Evolutionary conservation across 1,140 invertebrate genomes (phyloP), one percentile per base, ranked within the genome.

Genomic region (Danaus melanippus): DNA sequence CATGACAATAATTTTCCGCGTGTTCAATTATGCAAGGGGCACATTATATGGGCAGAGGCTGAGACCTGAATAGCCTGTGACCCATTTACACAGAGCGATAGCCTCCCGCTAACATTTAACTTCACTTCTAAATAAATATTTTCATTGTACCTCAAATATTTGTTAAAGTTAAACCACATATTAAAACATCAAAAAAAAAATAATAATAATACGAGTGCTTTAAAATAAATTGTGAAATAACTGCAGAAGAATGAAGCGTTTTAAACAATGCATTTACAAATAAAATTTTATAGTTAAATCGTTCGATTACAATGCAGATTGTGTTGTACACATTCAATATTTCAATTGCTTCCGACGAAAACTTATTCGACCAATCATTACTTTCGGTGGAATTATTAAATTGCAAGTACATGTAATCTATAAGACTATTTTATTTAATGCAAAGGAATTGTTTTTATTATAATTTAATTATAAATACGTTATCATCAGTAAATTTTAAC

Each of bases 1-100:
- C 65, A 74, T 76, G 79, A 83, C 79, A 82, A 82, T 82, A 81
- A 83, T 81, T 81, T 77, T 66, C 76, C 72, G 68, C 74, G 70
- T 76, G 75, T 79, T 83, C 75, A 85, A 83, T 85, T 82, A 84
- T 82, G 79, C 76, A 77, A 76, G 71, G 67, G 69, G 71, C 69
- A 80, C 71, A 78, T 69, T 72, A 69, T 73, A 69, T 67, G 69
- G 78, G 74, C 65, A 61, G 67, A 67, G 63, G 66, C 57, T 58
- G 70, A 63, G 68, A 70, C 71, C 76, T 79, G 71, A 80, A 81
- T 76, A 82, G 77, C 79, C 79, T 85, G 79, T 84, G 80, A 84
- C 82, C 80, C 80, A 85, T 82, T 83, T 85, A 76, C 79, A 79
- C 66, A 60, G 71, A 80, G 73, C 73, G 67, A 67, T 71, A 69